Evolutionary conservation across 2,797 vertebrate genomes (phyloP).

Genomic region (Hapalemur alaotrensis): DNA sequence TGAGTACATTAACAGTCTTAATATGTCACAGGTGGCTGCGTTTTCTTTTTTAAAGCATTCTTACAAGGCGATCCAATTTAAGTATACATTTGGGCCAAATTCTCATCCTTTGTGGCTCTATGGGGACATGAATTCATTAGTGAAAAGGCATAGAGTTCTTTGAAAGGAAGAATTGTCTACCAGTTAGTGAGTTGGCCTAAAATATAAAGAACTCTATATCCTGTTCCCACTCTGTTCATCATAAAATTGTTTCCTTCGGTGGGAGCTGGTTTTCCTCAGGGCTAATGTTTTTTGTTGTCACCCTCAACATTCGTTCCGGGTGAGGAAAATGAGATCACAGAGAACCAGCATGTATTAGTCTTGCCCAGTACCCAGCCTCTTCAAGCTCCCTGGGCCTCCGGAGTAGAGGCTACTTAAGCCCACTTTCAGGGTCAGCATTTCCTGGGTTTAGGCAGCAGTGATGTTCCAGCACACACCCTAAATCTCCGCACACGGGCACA

Average conservation of each 20-base stretch:
- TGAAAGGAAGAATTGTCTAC: slow-evolving; percentile 54
- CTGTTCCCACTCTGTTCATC: slow-evolving; percentile 43
- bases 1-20: slow-evolving; percentile 57
- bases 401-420: neutral
- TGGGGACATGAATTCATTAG: slow-evolving; percentile 61
- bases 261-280: neutral
- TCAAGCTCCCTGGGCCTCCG: neutral
- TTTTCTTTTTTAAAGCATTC: slow-evolving; percentile 58
- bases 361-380: neutral
- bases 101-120: slow-evolving; percentile 56
- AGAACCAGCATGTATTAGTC: neutral
- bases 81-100: slow-evolving; percentile 64
- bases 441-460: neutral
- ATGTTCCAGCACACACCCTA: neutral
- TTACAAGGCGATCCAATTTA: slow-evolving; percentile 55
- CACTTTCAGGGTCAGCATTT: neutral
- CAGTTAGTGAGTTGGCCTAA: neutral
- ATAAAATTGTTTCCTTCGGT: neutral
- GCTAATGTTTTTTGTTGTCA: neutral
- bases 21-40: slow-evolving; percentile 64
- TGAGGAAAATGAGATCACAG: neutral
- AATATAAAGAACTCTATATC: neutral
- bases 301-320: neutral
- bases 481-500: neutral
- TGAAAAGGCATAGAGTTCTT: slow-evolving; percentile 35